phyloP scores from a whole-genome alignment of 2,113 vertebrate species.

The Ophthalmolycus amberensis region DNA sequence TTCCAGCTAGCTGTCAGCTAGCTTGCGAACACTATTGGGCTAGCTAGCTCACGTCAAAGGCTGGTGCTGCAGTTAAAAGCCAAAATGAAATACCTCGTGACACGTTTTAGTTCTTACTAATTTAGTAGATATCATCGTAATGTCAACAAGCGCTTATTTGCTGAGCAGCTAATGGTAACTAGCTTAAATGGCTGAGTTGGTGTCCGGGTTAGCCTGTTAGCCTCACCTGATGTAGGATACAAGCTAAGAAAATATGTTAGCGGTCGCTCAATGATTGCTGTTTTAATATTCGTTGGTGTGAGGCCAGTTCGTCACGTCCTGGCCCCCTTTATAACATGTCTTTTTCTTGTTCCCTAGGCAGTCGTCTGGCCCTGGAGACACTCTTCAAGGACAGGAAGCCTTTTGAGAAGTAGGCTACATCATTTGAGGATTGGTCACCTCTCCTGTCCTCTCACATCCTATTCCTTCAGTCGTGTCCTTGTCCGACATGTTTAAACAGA shows the following conservation, averaged over 20 bases:
- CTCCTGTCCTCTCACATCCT: background rate
- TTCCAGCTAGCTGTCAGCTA: conserved; percentile 69
- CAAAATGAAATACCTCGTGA: background rate
- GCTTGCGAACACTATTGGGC: conserved; percentile 24
- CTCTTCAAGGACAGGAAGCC: conserved; percentile 16
- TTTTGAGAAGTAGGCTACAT: background rate
- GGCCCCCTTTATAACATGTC: background rate
- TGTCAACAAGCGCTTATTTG: background rate
- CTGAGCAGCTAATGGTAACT: background rate
- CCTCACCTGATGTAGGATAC: conserved; percentile 4
- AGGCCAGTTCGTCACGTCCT: background rate
- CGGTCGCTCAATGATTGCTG: background rate
- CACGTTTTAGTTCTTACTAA: background rate
- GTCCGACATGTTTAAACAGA: background rate
- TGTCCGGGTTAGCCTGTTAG: conserved; percentile 40
- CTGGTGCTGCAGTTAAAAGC: background rate
- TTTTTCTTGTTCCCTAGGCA: background rate
- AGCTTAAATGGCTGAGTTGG: background rate
- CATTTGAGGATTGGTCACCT: conserved; percentile 7
- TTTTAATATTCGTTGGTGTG: background rate
- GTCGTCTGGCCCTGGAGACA: background rate
- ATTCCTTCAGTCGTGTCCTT: background rate
- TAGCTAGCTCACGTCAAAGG: conserved; percentile 23
- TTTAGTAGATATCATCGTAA: background rate
- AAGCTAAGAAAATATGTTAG: conserved; percentile 4